A percentile compares a stretch with the other conserved stretches of the same genome.
phyloP scores from a whole-genome alignment of 2,888 invertebrate genomes.

The Mythimna loreyi region DNA sequence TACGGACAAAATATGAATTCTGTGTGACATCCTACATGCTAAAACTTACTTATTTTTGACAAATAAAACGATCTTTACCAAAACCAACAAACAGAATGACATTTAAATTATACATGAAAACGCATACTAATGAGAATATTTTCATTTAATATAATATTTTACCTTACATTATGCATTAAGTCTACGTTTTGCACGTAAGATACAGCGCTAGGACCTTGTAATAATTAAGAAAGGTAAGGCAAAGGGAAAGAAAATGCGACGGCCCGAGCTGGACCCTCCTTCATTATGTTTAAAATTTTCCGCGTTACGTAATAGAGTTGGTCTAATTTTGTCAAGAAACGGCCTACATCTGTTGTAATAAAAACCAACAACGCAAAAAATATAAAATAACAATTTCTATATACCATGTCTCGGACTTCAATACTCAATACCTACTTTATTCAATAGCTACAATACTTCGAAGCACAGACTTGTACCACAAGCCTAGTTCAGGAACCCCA shows the following conservation, averaged over 20 bases:
- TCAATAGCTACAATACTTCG: too few relatives aligned
- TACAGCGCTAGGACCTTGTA: slow-evolving; percentile 34
- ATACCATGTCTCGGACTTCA: not conserved
- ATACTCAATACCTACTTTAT: too few relatives aligned
- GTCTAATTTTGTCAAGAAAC: slow-evolving; percentile 54
- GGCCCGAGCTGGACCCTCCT: slow-evolving; percentile 58
- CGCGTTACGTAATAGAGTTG: slow-evolving; percentile 47
- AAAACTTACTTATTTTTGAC: too few relatives aligned
- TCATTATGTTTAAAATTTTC: slow-evolving; percentile 64
- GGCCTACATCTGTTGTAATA: slow-evolving; percentile 44
- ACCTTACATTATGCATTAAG: slow-evolving; percentile 33
- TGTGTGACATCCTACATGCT: too few relatives aligned
- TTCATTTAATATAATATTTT: slow-evolving; percentile 19
- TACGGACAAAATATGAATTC: too few relatives aligned
- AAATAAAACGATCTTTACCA: too few relatives aligned
- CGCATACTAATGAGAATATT: slow-evolving; percentile 7
- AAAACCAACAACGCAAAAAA: slow-evolving; percentile 48
- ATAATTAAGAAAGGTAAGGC: slow-evolving; percentile 61
- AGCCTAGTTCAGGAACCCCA: too few relatives aligned
- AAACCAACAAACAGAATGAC: not conserved
- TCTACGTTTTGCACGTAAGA: slow-evolving; percentile 46
- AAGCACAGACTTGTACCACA: too few relatives aligned
- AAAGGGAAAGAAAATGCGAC: slow-evolving; percentile 45
- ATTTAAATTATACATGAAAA: slow-evolving; percentile 13
- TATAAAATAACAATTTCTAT: slow-evolving; percentile 28